phyloP scores from a whole-genome alignment of 2,888 invertebrate genomes.

The Ellobium chinense region DNA sequence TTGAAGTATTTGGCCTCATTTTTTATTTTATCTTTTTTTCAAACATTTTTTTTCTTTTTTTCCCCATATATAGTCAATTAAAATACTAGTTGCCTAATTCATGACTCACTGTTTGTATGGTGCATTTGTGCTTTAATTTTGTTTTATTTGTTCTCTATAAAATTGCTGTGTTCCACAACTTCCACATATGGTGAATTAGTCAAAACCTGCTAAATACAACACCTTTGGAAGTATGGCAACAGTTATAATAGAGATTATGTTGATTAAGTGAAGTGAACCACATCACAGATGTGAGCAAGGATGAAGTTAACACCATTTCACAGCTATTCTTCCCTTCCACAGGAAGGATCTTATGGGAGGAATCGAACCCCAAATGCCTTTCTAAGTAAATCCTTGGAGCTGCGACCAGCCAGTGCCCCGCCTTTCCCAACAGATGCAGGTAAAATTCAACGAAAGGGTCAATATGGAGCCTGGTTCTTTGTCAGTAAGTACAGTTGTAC shows the following conservation, averaged over 20 bases:
- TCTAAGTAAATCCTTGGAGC: slow-evolving; percentile 25
- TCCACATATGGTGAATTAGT: too few relatives aligned
- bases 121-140: too few relatives aligned
- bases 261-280: too few relatives aligned
- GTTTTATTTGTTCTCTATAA: neutral
- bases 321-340: neutral
- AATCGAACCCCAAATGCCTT: neutral
- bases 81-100: too few relatives aligned
- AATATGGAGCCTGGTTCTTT: slow-evolving; percentile 38
- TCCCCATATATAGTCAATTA: too few relatives aligned
- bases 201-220: too few relatives aligned
- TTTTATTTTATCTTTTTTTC: too few relatives aligned
- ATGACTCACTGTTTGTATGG: too few relatives aligned
- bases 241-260: too few relatives aligned
- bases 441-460: slow-evolving; percentile 36
- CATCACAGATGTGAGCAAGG: neutral
- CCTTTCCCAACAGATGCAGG: slow-evolving; percentile 18
- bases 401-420: slow-evolving; percentile 14
- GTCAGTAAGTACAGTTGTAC: slow-evolving; percentile 20
- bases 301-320: neutral
- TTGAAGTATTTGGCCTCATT: too few relatives aligned
- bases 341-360: slow-evolving; percentile 19
- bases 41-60: too few relatives aligned
- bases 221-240: too few relatives aligned
- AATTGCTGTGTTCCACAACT: neutral